These are phyloP conservation scores for Trissolcus basalis DNA, from an alignment of 1,140 invertebrate genomes.

Conservation along the genomic window DNA sequence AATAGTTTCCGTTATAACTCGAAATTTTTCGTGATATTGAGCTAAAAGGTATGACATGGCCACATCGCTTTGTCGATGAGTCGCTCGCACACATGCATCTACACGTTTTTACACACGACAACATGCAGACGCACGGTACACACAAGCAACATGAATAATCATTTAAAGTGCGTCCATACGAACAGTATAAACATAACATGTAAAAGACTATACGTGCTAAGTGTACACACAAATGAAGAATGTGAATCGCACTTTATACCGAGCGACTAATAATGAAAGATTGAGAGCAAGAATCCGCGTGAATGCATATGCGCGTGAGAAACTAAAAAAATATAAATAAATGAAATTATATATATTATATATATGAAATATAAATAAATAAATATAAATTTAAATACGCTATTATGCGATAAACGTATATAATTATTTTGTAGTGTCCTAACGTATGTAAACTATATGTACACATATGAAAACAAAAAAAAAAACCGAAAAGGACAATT, in stretches of 20 bases:
- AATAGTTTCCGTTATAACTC: no score
- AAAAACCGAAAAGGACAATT: constrained; percentile 55
- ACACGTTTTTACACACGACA: constrained; percentile 26
- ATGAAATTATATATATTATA: constrained; percentile 71
- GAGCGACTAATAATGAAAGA: constrained; percentile 63
- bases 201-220: constrained; percentile 65
- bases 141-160: constrained; percentile 35
- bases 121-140: constrained; percentile 28
- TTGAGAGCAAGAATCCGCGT: constrained; percentile 45
- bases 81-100: constrained; percentile 24
- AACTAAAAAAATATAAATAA: constrained; percentile 68
- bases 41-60: constrained; percentile 36
- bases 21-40: constrained; percentile 9
- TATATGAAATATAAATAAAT: constrained; percentile 68
- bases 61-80: constrained; percentile 42
- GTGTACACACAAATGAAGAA: constrained; percentile 65
- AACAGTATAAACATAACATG: constrained; percentile 59
- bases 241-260: constrained; percentile 66
- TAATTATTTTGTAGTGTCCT: constrained; percentile 76
- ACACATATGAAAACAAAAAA: constrained; percentile 60
- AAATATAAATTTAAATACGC: constrained; percentile 67
- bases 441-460: constrained; percentile 75
- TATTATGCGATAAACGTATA: constrained; percentile 65
- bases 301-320: constrained; percentile 55
- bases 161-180: constrained; percentile 60